phyloP scores from a whole-genome alignment of 2,888 invertebrate genomes.

The Philhelius pedissequus region DNA sequence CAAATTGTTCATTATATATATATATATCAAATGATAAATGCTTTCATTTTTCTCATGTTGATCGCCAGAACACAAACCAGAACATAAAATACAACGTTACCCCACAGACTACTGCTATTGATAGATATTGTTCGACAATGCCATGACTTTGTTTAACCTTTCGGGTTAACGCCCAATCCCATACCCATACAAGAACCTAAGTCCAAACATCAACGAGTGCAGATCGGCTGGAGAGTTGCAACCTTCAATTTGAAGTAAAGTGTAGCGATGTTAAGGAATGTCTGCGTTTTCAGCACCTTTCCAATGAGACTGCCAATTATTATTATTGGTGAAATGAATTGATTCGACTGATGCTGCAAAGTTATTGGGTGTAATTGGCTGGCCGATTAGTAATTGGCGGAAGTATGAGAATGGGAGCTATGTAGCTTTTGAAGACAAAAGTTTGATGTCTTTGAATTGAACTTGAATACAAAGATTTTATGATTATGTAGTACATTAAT shows the following conservation, averaged over 20 bases:
- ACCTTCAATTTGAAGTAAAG: constrained; percentile 51
- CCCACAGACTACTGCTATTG: background rate
- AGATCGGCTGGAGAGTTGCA: background rate
- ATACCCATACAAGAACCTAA: background rate
- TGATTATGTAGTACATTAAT: no score
- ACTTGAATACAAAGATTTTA: background rate
- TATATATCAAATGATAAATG: no score
- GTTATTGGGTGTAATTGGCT: constrained; percentile 13
- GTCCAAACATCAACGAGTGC: background rate
- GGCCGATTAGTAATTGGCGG: constrained; percentile 31
- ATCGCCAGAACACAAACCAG: background rate
- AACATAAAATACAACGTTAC: background rate
- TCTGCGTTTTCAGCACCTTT: constrained; percentile 19
- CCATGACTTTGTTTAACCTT: constrained; percentile 30
- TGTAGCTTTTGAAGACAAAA: background rate
- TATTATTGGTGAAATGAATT: constrained; percentile 25
- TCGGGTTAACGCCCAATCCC: constrained; percentile 47
- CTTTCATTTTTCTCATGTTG: no score
- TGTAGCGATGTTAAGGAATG: background rate
- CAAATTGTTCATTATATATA: no score
- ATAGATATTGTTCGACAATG: constrained; percentile 19
- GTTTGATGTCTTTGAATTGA: background rate
- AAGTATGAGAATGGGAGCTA: constrained; percentile 6
- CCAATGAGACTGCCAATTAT: constrained; percentile 36
- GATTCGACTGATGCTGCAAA: constrained; percentile 8